A percentile compares a stretch with the other conserved stretches of the same genome.
Conservation (phyloP, 2,888 invertebrate species). For the Ecliptopera silaceata region DNA sequence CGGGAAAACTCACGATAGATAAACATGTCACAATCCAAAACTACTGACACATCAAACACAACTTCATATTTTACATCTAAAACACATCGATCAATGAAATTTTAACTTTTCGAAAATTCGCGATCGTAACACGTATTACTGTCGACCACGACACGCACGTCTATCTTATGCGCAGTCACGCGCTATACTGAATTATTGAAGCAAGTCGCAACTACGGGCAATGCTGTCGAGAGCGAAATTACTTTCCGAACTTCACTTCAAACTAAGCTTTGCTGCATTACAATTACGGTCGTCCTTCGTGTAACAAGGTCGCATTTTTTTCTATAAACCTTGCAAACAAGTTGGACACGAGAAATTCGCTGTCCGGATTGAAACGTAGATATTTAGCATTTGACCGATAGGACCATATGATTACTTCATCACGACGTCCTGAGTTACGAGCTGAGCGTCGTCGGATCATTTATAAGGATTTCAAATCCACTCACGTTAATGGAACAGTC, state of each 20-base stretch:
- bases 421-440: conserved; percentile 32
- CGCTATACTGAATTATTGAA: conserved; percentile 74
- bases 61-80: conserved; percentile 38
- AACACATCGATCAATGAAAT: conserved; percentile 42
- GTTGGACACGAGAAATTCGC: conserved; percentile 70
- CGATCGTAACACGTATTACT: conserved; percentile 49
- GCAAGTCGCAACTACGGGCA: conserved; percentile 54
- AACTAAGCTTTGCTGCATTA: conserved; percentile 49
- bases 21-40: conserved; percentile 50
- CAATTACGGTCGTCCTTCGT: conserved; percentile 53
- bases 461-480: conserved; percentile 37
- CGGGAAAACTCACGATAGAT: conserved; percentile 49
- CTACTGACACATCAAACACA: conserved; percentile 41
- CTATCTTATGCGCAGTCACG: conserved; percentile 63
- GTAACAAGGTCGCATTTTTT: conserved; percentile 50
- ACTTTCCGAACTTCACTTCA: conserved; percentile 59
- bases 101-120: conserved; percentile 51
- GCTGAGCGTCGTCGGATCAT: conserved; percentile 26
- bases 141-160: conserved; percentile 49
- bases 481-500: conserved; percentile 33
- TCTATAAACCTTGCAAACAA: conserved; percentile 54
- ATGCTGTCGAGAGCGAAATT: conserved; percentile 75
- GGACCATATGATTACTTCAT: conserved; percentile 42
- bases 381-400: conserved; percentile 60
- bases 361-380: conserved; percentile 57